Conservation (phyloP, 2,888 invertebrate genomes). For the Volucella bombylans region DNA sequence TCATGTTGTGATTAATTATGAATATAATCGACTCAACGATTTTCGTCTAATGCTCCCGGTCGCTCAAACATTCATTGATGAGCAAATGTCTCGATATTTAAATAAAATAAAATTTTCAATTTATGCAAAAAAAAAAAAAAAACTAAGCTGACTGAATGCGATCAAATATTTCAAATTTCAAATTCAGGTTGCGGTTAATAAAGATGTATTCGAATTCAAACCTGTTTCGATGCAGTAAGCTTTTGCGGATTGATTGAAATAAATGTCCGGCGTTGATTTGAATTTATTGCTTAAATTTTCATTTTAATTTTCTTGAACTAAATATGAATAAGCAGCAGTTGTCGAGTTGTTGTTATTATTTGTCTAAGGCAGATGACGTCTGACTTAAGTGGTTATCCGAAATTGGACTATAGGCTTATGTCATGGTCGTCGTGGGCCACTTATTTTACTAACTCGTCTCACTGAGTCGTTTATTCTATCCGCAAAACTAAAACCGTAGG, state of each 20-base stretch:
- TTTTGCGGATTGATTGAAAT: slow-evolving; percentile 9
- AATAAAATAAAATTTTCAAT: slow-evolving; percentile 21
- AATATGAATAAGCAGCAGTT: no score
- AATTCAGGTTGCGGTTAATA: slow-evolving; percentile 20
- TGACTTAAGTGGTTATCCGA: no score
- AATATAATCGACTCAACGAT: slow-evolving; percentile 24
- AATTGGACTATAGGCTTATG: no score
- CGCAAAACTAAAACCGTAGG: no score
- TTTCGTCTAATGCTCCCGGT: neutral
- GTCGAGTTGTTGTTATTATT: no score
- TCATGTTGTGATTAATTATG: slow-evolving; percentile 40
- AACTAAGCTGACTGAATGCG: slow-evolving; percentile 2
- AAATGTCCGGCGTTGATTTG: slow-evolving; percentile 35
- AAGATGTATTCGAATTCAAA: slow-evolving; percentile 26
- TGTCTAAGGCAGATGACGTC: no score
- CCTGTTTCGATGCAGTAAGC: slow-evolving; percentile 20
- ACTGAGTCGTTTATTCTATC: no score
- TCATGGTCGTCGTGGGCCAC: no score
- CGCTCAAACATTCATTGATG: neutral
- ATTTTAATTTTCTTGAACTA: neutral
- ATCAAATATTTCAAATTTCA: neutral
- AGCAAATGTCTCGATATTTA: slow-evolving; percentile 17
- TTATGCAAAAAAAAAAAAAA: neutral
- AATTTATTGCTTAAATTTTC: slow-evolving; percentile 24
- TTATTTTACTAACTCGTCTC: no score